Conservation (phyloP, 1,140 invertebrate species). For the Bombus consobrinus region DNA sequence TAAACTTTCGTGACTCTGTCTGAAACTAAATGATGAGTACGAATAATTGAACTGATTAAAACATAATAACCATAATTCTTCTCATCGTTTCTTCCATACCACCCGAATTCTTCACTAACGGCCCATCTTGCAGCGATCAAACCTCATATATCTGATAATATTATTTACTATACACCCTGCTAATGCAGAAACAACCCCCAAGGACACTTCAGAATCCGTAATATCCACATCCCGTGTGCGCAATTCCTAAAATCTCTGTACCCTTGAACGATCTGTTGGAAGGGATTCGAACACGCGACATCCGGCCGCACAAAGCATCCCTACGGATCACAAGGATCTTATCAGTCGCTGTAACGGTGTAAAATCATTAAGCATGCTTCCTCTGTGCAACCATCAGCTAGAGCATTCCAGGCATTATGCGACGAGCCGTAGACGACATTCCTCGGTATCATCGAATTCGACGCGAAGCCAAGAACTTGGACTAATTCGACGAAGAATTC, state of each 20-base stretch:
- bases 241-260: not conserved
- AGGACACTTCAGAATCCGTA: not conserved
- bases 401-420: constrained; percentile 39
- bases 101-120: too few relatives aligned
- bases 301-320: not conserved
- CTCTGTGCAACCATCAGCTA: not conserved
- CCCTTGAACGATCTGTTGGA: not conserved
- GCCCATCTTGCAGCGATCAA: too few relatives aligned
- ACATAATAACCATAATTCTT: not conserved
- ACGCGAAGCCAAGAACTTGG: not conserved
- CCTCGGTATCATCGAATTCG: constrained; percentile 20
- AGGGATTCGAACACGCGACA: not conserved
- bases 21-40: too few relatives aligned
- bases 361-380: constrained; percentile 33
- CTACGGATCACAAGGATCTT: not conserved
- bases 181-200: not conserved
- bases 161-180: not conserved
- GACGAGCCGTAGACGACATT: constrained; percentile 6
- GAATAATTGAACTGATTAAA: too few relatives aligned
- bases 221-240: not conserved
- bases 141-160: not conserved
- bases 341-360: not conserved
- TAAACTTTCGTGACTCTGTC: too few relatives aligned
- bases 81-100: not conserved
- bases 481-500: constrained; percentile 47